Evolutionary conservation across 1,140 invertebrate genomes (phyloP).

Genomic region (Coenobita brevimanus): DNA sequence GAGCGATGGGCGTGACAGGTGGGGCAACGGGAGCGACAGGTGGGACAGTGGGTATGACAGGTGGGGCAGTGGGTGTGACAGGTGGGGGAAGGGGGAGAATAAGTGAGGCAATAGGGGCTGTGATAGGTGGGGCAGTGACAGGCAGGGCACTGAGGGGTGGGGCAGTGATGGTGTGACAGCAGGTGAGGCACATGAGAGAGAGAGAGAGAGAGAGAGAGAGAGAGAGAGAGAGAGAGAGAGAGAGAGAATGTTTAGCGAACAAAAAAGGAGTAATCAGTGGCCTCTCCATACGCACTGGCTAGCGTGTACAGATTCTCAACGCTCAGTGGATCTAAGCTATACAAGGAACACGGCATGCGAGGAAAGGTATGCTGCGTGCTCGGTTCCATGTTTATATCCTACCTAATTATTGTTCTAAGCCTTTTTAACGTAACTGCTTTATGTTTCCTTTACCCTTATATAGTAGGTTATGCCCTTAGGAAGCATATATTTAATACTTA

Average conservation of each 20-base stretch:
- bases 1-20: too few species aligned
- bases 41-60: not conserved
- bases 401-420: too few species aligned
- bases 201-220: not conserved
- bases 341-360: too few species aligned
- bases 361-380: too few species aligned
- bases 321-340: too few species aligned
- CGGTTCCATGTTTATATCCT: too few species aligned
- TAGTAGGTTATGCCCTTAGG: too few species aligned
- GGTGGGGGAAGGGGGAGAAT: not conserved
- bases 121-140: not conserved
- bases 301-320: too few species aligned
- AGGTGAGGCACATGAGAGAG: not conserved
- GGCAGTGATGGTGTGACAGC: not conserved
- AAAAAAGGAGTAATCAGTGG: not conserved
- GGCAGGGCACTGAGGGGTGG: not conserved
- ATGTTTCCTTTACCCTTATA: too few species aligned
- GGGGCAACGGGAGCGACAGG: not conserved
- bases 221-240: constrained; percentile 25
- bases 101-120: not conserved
- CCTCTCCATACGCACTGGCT: too few species aligned
- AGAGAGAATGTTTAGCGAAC: constrained; percentile 9
- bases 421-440: too few species aligned
- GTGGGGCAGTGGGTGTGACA: not conserved
- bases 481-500: too few species aligned